These are phyloP conservation scores for Poeciliopsis paucimaculata DNA, from an alignment of 2,797 vertebrate species.

Conservation along the genomic window DNA sequence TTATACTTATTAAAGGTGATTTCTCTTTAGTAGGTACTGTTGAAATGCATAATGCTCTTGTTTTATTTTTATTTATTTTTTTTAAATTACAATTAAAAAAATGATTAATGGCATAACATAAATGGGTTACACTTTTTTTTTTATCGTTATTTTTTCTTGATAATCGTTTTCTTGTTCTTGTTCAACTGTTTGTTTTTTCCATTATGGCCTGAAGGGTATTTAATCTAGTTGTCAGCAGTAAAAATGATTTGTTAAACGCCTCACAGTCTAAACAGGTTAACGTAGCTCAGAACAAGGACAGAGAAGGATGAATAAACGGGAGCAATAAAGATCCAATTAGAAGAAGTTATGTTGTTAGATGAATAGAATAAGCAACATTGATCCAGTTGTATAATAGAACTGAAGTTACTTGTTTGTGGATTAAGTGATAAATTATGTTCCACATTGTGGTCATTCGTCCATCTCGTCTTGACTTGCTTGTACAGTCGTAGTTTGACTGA, in stretches of 20 bases:
- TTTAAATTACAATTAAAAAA: background rate
- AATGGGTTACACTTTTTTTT: background rate
- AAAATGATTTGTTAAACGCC: constrained; percentile 1
- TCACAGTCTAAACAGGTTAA: background rate
- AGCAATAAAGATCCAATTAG: background rate
- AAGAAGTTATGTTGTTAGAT: background rate
- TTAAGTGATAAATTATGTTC: background rate
- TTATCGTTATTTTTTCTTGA: background rate
- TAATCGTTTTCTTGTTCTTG: background rate
- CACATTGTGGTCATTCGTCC: background rate
- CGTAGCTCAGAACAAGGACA: constrained; percentile 1
- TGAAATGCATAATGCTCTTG: background rate
- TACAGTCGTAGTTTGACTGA: background rate
- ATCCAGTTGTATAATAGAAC: background rate
- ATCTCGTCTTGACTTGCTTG: background rate
- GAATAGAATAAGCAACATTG: background rate
- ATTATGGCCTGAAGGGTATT: background rate
- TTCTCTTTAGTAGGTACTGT: too few species aligned
- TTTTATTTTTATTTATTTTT: background rate
- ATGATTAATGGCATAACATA: background rate
- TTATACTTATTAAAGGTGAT: background rate
- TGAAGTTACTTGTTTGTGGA: background rate
- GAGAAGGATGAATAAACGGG: background rate
- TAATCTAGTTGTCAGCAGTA: constrained; percentile 1
- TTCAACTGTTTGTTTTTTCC: background rate